Evolutionary conservation across 1,140 invertebrate genomes (phyloP), one percentile per base, ranked within the genome.

Genomic region (Danaus plexippus): DNA sequence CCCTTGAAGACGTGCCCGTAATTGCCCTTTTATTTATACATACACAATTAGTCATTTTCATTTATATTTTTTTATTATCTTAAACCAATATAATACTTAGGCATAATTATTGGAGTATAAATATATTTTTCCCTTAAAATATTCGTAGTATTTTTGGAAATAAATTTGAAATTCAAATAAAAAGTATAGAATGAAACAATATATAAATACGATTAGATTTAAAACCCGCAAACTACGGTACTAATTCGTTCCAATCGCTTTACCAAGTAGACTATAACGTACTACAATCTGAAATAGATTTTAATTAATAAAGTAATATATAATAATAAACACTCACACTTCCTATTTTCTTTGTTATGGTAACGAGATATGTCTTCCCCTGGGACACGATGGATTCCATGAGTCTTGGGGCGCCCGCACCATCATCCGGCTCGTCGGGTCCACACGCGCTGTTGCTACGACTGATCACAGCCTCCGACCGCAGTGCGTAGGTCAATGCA

Each of bases 1-100:
- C 82, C 82, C 47, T 81, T 81, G 69, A 74, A 85, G 11, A 85
- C 82, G 60, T 82, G 78, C 0, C 82, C 82, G 51, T 85, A 85
- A 57, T 80, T 81, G 12, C 81, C 81, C 81, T 81, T 46, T 32
- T 42, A 49, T 9, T 56, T 46, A 18, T 44, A 45, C 22, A 47
- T 9, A 47, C 7, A 8, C 11, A 15, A 11, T 9, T 41, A 41
- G 2, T 11, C 2, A 44, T 8, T 44, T 44, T 44, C 7, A 44
- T 44, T 44, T 44, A 44, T 44, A 44, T 2, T 22, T 2, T 22
- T 6, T 22, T 2, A 22, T 6, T 22, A 22, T 22, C 18, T 6
- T 6, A 22, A 22, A n/a, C n/a, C n/a, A n/a, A n/a, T n/a, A n/a
- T n/a, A n/a, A n/a, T n/a, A n/a, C n/a, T n/a, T n/a, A n/a, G n/a